Percentiles rank a stretch among this genome's conserved stretches.
Conservation (phyloP, 2,797 vertebrate genomes). For the Aplochiton taeniatus region DNA sequence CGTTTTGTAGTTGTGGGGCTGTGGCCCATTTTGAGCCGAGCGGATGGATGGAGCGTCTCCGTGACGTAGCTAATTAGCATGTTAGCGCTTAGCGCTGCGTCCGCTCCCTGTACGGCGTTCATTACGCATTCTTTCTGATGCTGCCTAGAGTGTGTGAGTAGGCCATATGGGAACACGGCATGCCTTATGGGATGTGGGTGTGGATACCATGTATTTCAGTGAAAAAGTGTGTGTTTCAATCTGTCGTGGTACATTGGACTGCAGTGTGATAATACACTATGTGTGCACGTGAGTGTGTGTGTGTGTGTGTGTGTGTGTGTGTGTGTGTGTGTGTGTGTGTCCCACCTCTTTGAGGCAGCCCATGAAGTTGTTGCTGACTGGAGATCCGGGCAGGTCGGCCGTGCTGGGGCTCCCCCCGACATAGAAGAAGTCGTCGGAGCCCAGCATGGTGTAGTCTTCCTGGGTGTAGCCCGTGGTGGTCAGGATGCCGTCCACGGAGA, state of each 20-base stretch:
- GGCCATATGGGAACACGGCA: not conserved
- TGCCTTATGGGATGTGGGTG: not conserved
- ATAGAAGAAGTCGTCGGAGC: constrained; percentile 99
- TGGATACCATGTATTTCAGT: constrained; percentile 25
- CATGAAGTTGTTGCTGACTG: constrained; percentile 99
- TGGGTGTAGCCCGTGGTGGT: constrained; percentile 99
- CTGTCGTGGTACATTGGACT: too few relatives aligned
- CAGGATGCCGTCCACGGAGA: constrained; percentile 99
- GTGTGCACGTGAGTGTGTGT: not conserved
- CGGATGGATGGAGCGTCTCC: constrained; percentile 65
- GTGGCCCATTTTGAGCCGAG: constrained; percentile 68
- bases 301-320: not conserved
- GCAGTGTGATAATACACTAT: not conserved
- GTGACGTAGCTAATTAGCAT: constrained; percentile 77
- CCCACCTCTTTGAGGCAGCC: constrained; percentile 98
- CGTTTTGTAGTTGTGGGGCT: constrained; percentile 38
- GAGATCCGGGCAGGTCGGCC: constrained; percentile 96
- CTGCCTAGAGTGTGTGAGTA: constrained; percentile 33
- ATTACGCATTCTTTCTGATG: constrained; percentile 77
- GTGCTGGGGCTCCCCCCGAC: constrained; percentile 99
- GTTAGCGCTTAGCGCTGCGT: constrained; percentile 70
- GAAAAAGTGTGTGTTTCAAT: constrained; percentile 46
- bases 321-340: not conserved
- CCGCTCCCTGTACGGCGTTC: constrained; percentile 69
- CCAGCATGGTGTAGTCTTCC: constrained; percentile 99